Evolutionary conservation across 1,140 invertebrate species (phyloP), one percentile per base, ranked within the genome.

Genomic region (Orius insidiosus): DNA sequence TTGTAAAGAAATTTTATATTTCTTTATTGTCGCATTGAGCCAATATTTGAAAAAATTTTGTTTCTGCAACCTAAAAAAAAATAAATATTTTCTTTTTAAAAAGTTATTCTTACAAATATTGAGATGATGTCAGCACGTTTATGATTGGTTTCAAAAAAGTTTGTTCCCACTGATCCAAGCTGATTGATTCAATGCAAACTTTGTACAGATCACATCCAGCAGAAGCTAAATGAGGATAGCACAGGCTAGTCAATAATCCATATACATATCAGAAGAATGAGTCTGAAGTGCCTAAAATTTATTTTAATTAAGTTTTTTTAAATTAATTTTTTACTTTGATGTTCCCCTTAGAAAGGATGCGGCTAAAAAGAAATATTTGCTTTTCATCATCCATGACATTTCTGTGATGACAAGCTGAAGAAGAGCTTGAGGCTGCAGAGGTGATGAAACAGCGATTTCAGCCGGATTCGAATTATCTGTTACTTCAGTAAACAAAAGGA

Each of bases 11-110:
- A 5, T 30, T 11, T 36, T 50, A 24, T 39, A 55, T 45, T 50
- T 54, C 19, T 49, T 51, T 38, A 55, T 46, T 7, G 54, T 53
- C 14, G 34, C 34, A 11, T 40, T 38, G 31, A 56, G 37, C 52
- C 55, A 53, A 31, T 58, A 54, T 24, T 56, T 58, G 36, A 58
- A 51, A 14, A 55, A 14, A 48, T 58, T 56, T 18, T 52, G 46
- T n/a, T 46, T 51, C 13, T 35, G 14, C 32, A 49, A 42, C 8
- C 56, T 58, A 43, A 53, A 56, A 31, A 36, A 38, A 43, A 52
- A 30, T 38, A 32, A 41, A n/a, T n/a, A n/a, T n/a, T n/a, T n/a
- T n/a, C n/a, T n/a, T n/a, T 4, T 2, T 31, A 15, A 42, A 16
- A 34, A 46, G 16, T 24, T 19, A 46, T 35, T 30, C 46, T 48